Percentiles rank a stretch among this genome's conserved stretches.
phyloP scores from a whole-genome alignment of 2,113 vertebrate genomes.

The Plectropomus leopardus region DNA sequence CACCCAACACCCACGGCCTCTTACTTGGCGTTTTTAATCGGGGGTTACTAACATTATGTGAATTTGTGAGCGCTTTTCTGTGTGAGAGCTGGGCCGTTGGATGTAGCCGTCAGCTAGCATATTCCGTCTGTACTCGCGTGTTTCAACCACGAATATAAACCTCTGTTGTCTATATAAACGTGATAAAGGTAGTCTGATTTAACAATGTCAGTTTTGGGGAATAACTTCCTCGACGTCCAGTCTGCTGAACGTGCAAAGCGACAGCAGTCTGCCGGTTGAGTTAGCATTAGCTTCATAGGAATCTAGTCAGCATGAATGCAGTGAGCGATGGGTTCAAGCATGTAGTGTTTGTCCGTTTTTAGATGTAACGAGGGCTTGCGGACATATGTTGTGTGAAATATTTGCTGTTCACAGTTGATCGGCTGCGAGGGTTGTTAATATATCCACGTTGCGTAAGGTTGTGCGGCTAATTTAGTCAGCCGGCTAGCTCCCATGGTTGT shows the following conservation, averaged over 20 bases:
- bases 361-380: too few species aligned
- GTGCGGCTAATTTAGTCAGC: too few species aligned
- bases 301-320: slow-evolving; percentile 20
- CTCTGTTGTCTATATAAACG: rapidly evolving
- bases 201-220: too few species aligned
- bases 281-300: slow-evolving; percentile 45
- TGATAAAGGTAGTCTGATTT: rapidly evolving
- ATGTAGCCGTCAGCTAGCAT: background rate
- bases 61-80: background rate
- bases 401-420: too few species aligned
- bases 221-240: too few species aligned
- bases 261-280: background rate
- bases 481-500: background rate
- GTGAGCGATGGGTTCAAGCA: too few species aligned
- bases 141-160: background rate
- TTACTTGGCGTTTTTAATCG: background rate
- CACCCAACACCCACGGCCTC: rapidly evolving
- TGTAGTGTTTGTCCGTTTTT: too few species aligned
- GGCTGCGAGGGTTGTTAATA: rapidly evolving
- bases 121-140: rapidly evolving
- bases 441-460: background rate
- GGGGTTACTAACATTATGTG: background rate
- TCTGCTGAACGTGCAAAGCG: rapidly evolving
- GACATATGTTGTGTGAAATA: background rate
- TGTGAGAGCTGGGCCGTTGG: slow-evolving; percentile 35